These are phyloP conservation scores for Neotragus moschatus DNA, from an alignment of 2,113 vertebrate species.

Conservation along the genomic window DNA sequence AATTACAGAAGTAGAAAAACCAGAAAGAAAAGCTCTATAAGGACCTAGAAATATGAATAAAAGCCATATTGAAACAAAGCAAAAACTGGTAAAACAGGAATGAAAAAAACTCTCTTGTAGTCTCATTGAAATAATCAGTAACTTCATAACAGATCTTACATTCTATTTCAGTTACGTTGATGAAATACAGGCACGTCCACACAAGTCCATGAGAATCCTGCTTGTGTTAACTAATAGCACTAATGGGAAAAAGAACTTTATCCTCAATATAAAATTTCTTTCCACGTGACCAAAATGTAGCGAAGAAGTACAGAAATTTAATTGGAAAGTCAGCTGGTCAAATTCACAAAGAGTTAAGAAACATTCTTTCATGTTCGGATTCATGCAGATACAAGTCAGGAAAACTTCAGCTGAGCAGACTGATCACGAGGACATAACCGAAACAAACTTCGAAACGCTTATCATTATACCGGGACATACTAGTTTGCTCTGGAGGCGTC, in stretches of 20 bases:
- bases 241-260: neutral
- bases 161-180: fast-evolving
- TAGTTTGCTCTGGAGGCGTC: neutral
- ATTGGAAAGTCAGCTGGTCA: neutral
- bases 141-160: neutral
- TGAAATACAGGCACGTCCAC: fast-evolving
- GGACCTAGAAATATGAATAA: neutral
- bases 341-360: neutral
- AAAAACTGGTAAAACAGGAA: neutral
- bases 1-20: slow-evolving; percentile 18
- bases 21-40: neutral
- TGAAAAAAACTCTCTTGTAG: fast-evolving
- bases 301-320: neutral
- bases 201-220: fast-evolving
- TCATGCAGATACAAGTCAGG: neutral
- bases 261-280: neutral
- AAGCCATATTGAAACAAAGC: neutral
- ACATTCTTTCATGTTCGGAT: neutral
- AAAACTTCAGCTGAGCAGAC: too few species aligned
- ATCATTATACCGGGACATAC: fast-evolving
- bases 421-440: fast-evolving
- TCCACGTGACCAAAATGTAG: neutral
- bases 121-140: fast-evolving
- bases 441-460: neutral
- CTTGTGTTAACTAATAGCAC: fast-evolving